These are phyloP conservation scores for Galago senegalensis DNA, from an alignment of 2,797 vertebrate genomes.

Conservation along the genomic window DNA sequence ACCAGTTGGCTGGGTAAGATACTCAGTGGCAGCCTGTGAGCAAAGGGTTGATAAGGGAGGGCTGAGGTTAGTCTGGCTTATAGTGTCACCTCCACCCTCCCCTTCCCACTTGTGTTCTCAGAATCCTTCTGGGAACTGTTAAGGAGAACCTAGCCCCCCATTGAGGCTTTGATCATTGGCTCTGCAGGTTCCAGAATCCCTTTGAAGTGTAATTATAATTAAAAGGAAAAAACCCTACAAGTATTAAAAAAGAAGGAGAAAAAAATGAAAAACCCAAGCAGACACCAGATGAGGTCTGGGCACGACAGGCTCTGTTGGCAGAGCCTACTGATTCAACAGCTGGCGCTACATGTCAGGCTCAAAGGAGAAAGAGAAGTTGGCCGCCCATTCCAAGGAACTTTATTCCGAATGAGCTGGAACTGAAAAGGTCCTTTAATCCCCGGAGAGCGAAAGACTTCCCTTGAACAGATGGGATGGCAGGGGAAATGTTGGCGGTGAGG, in stretches of 20 bases:
- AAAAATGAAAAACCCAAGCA: background rate
- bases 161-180: background rate
- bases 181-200: background rate
- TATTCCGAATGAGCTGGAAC: constrained; percentile 77
- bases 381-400: constrained; percentile 57
- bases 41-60: background rate
- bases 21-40: too few species aligned
- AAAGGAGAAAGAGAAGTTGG: constrained; percentile 50
- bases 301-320: constrained; percentile 75
- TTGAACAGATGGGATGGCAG: background rate
- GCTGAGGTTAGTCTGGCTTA: background rate
- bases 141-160: background rate
- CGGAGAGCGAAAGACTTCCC: constrained; percentile 43
- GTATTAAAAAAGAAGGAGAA: background rate
- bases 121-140: background rate
- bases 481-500: background rate
- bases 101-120: background rate
- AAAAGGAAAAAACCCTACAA: constrained; percentile 5
- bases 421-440: constrained; percentile 72
- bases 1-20: background rate
- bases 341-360: constrained; percentile 65
- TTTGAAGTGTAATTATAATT: constrained; percentile 49
- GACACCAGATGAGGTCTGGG: constrained; percentile 64
- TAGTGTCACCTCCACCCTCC: too few species aligned
- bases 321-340: constrained; percentile 78